A percentile compares a stretch with the other conserved stretches of the same genome.
Conservation (phyloP, 2,888 invertebrate species). For the Coenonympha glycerion region DNA sequence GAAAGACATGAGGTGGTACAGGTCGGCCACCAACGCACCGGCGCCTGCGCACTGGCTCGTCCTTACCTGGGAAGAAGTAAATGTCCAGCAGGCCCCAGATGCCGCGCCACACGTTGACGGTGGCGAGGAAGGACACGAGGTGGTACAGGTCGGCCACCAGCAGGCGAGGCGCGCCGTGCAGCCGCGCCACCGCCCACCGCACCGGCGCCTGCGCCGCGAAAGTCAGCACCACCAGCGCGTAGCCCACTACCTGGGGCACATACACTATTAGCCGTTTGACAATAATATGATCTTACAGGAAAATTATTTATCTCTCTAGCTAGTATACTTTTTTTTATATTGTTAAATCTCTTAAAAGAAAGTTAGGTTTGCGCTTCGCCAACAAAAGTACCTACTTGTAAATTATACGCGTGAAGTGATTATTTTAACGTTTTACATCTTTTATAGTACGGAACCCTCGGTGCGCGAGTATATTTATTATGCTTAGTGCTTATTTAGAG, state of each 20-base stretch:
- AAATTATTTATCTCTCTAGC: too few relatives aligned
- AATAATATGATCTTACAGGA: too few relatives aligned
- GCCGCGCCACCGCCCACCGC: conserved; percentile 80
- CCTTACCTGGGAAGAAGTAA: conserved; percentile 86
- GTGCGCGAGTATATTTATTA: too few relatives aligned
- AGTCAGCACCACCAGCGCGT: conserved; percentile 81
- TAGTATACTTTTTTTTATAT: too few relatives aligned
- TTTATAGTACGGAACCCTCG: too few relatives aligned
- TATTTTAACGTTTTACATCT: too few relatives aligned
- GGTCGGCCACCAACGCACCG: conserved; percentile 85
- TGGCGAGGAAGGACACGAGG: conserved; percentile 84
- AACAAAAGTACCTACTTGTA: too few relatives aligned
- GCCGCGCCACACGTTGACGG: conserved; percentile 92
- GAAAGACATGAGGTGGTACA: conserved; percentile 85
- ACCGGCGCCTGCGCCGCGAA: conserved; percentile 85
- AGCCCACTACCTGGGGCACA: conserved; percentile 79
- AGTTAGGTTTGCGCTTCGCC: too few relatives aligned
- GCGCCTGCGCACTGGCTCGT: conserved; percentile 85
- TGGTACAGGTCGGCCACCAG: conserved; percentile 85
- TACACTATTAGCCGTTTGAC: not conserved
- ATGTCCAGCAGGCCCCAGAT: conserved; percentile 88
- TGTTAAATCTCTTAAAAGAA: too few relatives aligned
- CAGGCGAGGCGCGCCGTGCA: conserved; percentile 80
- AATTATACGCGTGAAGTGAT: too few relatives aligned
- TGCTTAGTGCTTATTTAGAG: too few relatives aligned